Conservation (phyloP, 2,888 invertebrate genomes). For the Caenorhabditis macrosperma region DNA sequence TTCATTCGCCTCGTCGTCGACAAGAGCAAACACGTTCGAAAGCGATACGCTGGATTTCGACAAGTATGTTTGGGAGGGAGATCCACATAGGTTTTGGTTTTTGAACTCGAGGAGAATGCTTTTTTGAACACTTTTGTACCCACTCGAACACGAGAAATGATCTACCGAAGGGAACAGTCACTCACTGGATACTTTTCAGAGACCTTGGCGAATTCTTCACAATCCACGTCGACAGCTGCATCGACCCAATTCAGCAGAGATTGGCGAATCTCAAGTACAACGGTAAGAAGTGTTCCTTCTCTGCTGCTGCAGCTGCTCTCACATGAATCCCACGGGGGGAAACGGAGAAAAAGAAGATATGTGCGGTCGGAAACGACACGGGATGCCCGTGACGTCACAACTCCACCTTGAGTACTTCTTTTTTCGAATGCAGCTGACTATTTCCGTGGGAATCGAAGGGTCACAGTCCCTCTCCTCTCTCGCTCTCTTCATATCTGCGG, state of each 20-base stretch:
- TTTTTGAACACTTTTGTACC: background rate
- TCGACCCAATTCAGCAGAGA: slow-evolving; percentile 69
- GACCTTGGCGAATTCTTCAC: slow-evolving; percentile 75
- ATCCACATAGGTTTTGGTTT: background rate
- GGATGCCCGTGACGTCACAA: slow-evolving; percentile 35
- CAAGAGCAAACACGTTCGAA: slow-evolving; percentile 61
- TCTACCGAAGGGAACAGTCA: background rate
- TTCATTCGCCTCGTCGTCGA: slow-evolving; percentile 53
- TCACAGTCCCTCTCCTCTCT: background rate
- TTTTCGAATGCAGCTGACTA: slow-evolving; percentile 10
- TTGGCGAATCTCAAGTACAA: slow-evolving; percentile 68
- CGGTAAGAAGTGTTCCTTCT: slow-evolving; percentile 33
- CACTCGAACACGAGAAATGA: background rate
- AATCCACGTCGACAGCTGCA: slow-evolving; percentile 51
- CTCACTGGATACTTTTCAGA: slow-evolving; percentile 31
- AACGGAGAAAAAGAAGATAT: slow-evolving; percentile 7
- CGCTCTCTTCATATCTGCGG: background rate
- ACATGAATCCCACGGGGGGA: slow-evolving; percentile 22
- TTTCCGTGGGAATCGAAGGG: background rate
- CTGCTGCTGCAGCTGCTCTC: background rate
- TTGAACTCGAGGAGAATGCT: background rate
- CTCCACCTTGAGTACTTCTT: slow-evolving; percentile 1
- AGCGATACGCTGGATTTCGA: slow-evolving; percentile 65
- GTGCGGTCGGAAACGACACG: slow-evolving; percentile 17
- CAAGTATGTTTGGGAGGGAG: slow-evolving; percentile 50